These are phyloP conservation scores for Polydrusus cervinus DNA, from an alignment of 2,888 invertebrate genomes.

Conservation along the genomic window DNA sequence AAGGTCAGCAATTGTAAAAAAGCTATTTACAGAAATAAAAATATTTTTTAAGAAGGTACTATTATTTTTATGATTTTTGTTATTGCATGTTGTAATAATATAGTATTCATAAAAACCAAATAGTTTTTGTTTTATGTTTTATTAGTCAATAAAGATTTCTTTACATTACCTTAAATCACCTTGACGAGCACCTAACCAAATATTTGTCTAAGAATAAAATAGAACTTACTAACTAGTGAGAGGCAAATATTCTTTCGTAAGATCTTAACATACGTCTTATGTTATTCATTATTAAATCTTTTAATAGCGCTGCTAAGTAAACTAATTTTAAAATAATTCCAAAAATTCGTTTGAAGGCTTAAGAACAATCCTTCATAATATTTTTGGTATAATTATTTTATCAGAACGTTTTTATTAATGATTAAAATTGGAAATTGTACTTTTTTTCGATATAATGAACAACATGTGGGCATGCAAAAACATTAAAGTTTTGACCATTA, in stretches of 20 bases:
- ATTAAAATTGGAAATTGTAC: too few species aligned
- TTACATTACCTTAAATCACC: background rate
- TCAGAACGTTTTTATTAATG: too few species aligned
- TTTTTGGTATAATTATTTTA: too few species aligned
- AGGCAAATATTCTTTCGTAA: background rate
- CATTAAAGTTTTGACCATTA: too few species aligned
- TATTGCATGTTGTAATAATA: background rate
- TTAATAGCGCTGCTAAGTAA: too few species aligned
- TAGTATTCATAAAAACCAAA: background rate
- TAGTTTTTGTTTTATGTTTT: background rate
- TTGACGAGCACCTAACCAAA: constrained; percentile 2
- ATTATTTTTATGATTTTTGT: background rate
- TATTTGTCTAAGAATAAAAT: constrained; percentile 8
- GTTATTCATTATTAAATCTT: background rate
- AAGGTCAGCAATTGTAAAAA: background rate
- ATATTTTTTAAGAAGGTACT: background rate
- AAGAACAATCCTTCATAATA: too few species aligned
- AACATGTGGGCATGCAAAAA: too few species aligned
- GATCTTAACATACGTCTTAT: background rate
- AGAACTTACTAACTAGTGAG: background rate
- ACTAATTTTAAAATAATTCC: too few species aligned
- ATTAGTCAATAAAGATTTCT: background rate
- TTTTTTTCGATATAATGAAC: too few species aligned
- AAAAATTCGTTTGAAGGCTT: too few species aligned
- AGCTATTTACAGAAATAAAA: background rate